Base-by-base conservation (phyloP, 2,888 invertebrate genomes). In the Lacanobia wlatinum region DNA sequence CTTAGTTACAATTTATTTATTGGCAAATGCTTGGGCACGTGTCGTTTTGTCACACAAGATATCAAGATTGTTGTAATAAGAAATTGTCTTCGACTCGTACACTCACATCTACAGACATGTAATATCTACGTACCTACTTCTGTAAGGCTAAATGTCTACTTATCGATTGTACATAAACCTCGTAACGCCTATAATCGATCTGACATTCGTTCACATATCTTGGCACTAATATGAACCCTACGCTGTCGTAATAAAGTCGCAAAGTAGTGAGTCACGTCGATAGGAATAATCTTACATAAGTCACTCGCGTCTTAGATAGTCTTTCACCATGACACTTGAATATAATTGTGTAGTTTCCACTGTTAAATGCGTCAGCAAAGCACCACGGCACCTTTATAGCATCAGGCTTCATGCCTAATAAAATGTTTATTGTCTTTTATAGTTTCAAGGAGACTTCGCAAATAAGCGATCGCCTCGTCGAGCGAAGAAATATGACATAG, bases 381-480 rank as follows among this genome's bases (percentile, higher is more conserved):
- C 94, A 94, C 92, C 91, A 89, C 88, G 87, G 83, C 89, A 88
- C 89, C 86, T 91, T 90, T 88, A 88, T 89, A 87, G 86, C 88
- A 88, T 85, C 82, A 87, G 77, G 84, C 85, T 87, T 87, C 79
- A 84, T 83, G 86, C 83, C 89, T 93, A 94, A 93, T 94, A 93
- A 93, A 93, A 87, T 78, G 80, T 88, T 90, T 92, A 92, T 92
- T 94, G 88, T 94, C 90, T 94, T 91, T 96, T 95, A 93, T 95
- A 94, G 95, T 95, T 94, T 95, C 93, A 94, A 95, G 95, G 94
- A 93, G 93, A 94, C 90, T 90, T 93, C 92, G 92, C 93, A 89
- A 89, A 92, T 91, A 92, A 89, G 91, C 92, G 90, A 91, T 90
- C 92, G 87, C 86, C 88, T 90, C 92, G 82, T 87, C 94, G 92